A percentile compares a stretch with the other conserved stretches of the same genome.
phyloP scores from a whole-genome alignment of 2,888 invertebrate genomes.

The Drosophila flavopinicola region DNA sequence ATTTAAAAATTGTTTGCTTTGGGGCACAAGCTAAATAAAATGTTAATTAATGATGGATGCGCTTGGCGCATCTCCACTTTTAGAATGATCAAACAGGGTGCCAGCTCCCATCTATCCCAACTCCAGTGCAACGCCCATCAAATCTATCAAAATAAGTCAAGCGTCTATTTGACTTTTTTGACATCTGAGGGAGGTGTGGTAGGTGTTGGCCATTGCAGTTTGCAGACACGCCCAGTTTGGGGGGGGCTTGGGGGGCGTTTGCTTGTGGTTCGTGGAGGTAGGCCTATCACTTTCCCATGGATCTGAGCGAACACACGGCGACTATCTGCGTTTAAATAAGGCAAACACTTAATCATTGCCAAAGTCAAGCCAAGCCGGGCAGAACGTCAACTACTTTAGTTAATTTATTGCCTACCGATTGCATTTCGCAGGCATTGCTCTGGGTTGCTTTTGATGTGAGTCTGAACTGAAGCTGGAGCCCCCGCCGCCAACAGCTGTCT shows the following conservation, averaged over 20 bases:
- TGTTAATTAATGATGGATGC: constrained; percentile 57
- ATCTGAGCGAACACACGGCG: constrained; percentile 2
- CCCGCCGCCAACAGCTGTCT: constrained; percentile 18
- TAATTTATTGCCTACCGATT: constrained; percentile 80
- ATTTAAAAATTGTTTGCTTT: constrained; percentile 17
- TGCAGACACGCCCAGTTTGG: constrained; percentile 39
- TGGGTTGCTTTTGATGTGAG: constrained; percentile 36
- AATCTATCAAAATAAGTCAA: constrained; percentile 81
- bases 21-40: constrained; percentile 12
- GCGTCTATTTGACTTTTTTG: constrained; percentile 72
- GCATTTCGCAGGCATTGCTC: constrained; percentile 40
- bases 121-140: constrained; percentile 52
- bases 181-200: constrained; percentile 27
- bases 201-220: not conserved
- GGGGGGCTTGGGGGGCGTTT: not conserved
- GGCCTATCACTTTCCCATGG: constrained; percentile 47
- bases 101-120: constrained; percentile 6
- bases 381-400: constrained; percentile 71
- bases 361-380: constrained; percentile 62
- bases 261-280: not conserved
- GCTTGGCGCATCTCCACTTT: constrained; percentile 33
- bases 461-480: constrained; percentile 19
- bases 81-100: constrained; percentile 35
- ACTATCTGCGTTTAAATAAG: constrained; percentile 45
- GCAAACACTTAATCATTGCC: constrained; percentile 72